Conservation (phyloP, 2,888 invertebrate genomes). For the Sesia bembeciformis region DNA sequence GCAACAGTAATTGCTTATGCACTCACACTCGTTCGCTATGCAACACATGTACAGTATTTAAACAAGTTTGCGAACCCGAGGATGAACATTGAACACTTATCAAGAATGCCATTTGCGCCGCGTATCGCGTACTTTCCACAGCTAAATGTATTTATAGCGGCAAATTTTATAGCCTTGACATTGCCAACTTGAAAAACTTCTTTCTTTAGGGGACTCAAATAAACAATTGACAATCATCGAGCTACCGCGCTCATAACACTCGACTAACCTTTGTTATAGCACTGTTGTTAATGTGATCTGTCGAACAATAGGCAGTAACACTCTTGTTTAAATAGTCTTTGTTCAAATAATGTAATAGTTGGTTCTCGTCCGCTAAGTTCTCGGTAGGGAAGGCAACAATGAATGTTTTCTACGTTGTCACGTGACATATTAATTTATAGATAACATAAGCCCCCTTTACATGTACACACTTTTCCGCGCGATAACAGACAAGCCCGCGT, state of each 20-base stretch:
- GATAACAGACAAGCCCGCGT: too few relatives aligned
- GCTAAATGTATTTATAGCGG: slow-evolving; percentile 5
- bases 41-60: slow-evolving; percentile 28
- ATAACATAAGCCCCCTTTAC: too few relatives aligned
- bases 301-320: slow-evolving; percentile 35
- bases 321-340: slow-evolving; percentile 17
- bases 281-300: slow-evolving; percentile 16
- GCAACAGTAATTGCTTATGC: slow-evolving; percentile 16
- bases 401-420: too few relatives aligned
- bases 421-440: too few relatives aligned
- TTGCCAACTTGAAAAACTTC: background rate
- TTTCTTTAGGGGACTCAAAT: background rate
- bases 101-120: slow-evolving; percentile 3
- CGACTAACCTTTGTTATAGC: slow-evolving; percentile 22
- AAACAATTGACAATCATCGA: background rate
- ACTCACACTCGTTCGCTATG: background rate
- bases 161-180: background rate
- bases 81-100: slow-evolving; percentile 13
- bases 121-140: slow-evolving; percentile 18
- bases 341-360: slow-evolving; percentile 15
- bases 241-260: background rate
- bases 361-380: background rate
- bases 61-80: slow-evolving; percentile 30
- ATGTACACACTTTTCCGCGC: too few relatives aligned
- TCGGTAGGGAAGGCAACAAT: too few relatives aligned